Conservation (phyloP, 2,888 invertebrate genomes). For the Hypsopygia costalis region DNA sequence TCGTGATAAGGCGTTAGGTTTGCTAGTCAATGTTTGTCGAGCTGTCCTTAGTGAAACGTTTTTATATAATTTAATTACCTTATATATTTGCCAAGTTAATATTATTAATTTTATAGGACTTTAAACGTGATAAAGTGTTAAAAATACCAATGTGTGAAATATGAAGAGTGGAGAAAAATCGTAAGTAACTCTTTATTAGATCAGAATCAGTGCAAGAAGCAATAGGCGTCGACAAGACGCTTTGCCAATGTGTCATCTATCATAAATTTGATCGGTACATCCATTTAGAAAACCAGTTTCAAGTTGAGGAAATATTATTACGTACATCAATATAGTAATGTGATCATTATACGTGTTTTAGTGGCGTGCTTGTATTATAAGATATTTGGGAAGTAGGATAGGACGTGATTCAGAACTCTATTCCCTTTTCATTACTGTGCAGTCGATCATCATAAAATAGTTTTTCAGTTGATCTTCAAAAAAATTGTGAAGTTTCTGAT, state of each 20-base stretch:
- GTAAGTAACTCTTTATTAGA: neutral
- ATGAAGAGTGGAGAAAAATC: neutral
- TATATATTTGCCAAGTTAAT: neutral
- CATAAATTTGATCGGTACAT: slow-evolving; percentile 2
- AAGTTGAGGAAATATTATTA: neutral
- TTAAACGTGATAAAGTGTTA: neutral
- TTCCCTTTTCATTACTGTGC: too few species aligned
- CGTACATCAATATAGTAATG: neutral
- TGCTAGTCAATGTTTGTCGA: slow-evolving; percentile 43
- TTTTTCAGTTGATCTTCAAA: too few species aligned
- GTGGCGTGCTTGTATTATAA: neutral
- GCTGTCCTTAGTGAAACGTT: slow-evolving; percentile 14
- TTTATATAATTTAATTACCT: slow-evolving; percentile 1
- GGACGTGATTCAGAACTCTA: too few species aligned
- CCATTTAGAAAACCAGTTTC: slow-evolving; percentile 5
- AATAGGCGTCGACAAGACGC: neutral
- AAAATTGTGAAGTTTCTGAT: too few species aligned
- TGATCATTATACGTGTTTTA: neutral
- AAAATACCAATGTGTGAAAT: neutral
- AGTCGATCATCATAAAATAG: too few species aligned
- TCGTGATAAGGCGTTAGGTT: slow-evolving; percentile 44
- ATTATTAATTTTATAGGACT: neutral
- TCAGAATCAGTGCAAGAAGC: neutral
- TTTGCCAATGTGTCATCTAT: too few species aligned
- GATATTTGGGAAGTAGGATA: too few species aligned